Percentiles rank a stretch among this genome's conserved stretches.
Conservation (phyloP, 2,113 vertebrate species). For the Sakesphorus luctuosus region DNA sequence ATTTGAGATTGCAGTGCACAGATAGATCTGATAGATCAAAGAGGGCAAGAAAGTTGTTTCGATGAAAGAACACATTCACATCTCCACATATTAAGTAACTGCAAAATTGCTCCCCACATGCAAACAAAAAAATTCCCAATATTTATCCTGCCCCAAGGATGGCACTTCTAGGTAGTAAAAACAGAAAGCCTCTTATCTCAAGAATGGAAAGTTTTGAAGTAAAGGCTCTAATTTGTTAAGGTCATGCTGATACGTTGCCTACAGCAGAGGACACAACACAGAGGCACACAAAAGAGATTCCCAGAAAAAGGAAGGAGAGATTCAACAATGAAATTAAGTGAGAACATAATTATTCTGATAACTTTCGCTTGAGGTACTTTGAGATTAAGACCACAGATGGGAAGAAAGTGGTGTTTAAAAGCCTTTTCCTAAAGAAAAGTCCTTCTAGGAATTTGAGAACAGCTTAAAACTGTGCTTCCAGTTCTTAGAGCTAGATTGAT, state of each 20-base stretch:
- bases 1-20: neutral
- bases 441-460: neutral
- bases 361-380: neutral
- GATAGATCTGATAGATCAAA: neutral
- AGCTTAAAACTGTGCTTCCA: neutral
- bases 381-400: neutral
- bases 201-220: neutral
- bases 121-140: neutral
- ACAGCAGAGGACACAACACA: neutral
- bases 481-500: neutral
- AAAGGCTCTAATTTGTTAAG: accelerated
- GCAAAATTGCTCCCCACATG: neutral
- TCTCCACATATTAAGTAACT: neutral
- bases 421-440: neutral
- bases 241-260: too few relatives aligned
- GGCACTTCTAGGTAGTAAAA: neutral
- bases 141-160: neutral
- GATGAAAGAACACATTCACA: neutral
- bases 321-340: neutral
- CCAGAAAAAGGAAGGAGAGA: neutral
- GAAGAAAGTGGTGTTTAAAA: neutral
- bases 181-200: neutral
- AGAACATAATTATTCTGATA: neutral
- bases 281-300: neutral
- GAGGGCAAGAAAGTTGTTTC: neutral